phyloP scores from a whole-genome alignment of 2,888 invertebrate genomes.

The Rhogogaster chlorosoma region DNA sequence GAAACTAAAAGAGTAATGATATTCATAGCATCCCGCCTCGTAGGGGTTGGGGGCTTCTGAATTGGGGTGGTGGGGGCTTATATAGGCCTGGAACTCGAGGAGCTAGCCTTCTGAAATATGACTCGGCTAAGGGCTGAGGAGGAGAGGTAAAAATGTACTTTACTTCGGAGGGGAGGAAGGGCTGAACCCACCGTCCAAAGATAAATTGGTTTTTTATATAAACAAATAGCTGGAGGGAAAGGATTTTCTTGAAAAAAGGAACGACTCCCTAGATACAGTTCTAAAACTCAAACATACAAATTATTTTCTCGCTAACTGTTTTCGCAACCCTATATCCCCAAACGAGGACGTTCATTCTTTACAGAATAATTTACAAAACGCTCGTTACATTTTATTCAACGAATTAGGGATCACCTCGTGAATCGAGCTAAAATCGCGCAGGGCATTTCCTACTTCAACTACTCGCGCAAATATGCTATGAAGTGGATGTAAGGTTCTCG shows the following conservation, averaged over 20 bases:
- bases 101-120: slow-evolving; percentile 57
- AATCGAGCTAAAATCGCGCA: neutral
- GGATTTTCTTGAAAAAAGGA: neutral
- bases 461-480: neutral
- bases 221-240: neutral
- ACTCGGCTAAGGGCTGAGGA: slow-evolving; percentile 17
- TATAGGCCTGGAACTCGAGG: slow-evolving; percentile 17
- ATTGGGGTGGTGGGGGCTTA: slow-evolving; percentile 15
- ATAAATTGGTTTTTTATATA: slow-evolving; percentile 18
- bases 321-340: neutral
- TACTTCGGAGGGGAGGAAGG: slow-evolving; percentile 19
- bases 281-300: neutral
- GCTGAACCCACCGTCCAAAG: neutral
- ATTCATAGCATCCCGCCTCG: slow-evolving; percentile 56
- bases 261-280: neutral
- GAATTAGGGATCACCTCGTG: too few relatives aligned
- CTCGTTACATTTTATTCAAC: too few relatives aligned
- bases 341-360: neutral
- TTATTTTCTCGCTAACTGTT: too few relatives aligned
- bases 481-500: neutral
- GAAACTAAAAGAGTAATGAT: slow-evolving; percentile 56
- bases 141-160: slow-evolving; percentile 60
- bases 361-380: neutral
- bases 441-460: neutral
- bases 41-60: slow-evolving; percentile 11